Evolutionary conservation across 2,113 vertebrate species (phyloP), one percentile per base, ranked within the genome.

Genomic region (Ptilonorhynchus violaceus): DNA sequence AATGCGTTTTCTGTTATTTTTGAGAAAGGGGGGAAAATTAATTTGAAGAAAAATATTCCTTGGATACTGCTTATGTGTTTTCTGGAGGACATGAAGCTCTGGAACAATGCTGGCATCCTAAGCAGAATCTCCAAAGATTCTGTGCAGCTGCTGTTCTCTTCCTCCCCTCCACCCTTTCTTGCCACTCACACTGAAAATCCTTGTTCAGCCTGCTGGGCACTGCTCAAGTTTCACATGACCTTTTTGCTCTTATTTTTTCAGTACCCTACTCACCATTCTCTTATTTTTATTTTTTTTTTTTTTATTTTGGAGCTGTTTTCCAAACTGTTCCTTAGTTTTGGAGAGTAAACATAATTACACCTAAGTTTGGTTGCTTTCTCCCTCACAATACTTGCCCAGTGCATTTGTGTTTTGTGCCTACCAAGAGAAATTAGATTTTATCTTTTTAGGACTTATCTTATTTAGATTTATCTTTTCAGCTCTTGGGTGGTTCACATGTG

Each of bases 401-500:
- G 23, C 0, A 0, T 56, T 60, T 64, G 18, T 24, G 17, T 66
- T 79, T 63, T 4, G 0, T 59, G 37, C 10, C 28, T 55, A 11
- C 15, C 21, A 46, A 50, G 13, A 28, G 42, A 88, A 55, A 60
- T 42, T 27, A 33, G 21, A 31, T 37, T 47, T 81, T 70, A 2
- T 25, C 35, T 53, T 73, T 46, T 63, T 28, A 47, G 22, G 27
- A 19, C 37, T 39, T 39, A 39, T 10, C 37, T 39, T 39, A 39
- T 39, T 39, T 39, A 39, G 8, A 39, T 10, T 39, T 39, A 39
- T 39, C 37, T 39, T 39, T 39, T 68, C 52, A 49, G 15, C 9
- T n/a, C 88, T 86, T 74, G 14, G 35, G 18, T 42, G 25, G 23
- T 58, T 78, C 28, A 19, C 18, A 9, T 18, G 8, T 56, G 17